These are phyloP conservation scores for Aphelocoma californica DNA, from an alignment of 2,797 vertebrate genomes.

Conservation along the genomic window DNA sequence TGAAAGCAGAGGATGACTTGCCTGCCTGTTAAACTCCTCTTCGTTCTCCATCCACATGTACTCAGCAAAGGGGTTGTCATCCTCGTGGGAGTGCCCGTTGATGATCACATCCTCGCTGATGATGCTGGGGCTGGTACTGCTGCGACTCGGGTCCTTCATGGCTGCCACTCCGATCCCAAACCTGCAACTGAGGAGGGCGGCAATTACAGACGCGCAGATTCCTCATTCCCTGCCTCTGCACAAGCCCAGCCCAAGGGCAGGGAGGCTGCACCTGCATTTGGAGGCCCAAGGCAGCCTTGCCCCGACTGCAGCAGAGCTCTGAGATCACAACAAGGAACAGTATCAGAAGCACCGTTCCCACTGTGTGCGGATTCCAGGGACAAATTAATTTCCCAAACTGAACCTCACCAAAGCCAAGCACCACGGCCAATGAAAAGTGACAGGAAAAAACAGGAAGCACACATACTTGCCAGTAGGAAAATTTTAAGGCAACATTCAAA, in stretches of 20 bases:
- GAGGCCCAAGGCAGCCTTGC: not conserved
- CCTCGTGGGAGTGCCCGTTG: slow-evolving; percentile 80
- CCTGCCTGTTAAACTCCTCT: slow-evolving; percentile 92
- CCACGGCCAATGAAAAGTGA: not conserved
- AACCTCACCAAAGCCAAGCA: not conserved
- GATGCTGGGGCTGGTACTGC: slow-evolving; percentile 79
- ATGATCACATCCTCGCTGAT: slow-evolving; percentile 83
- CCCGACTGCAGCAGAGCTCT: not conserved
- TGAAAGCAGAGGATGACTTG: slow-evolving; percentile 40
- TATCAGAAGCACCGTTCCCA: rapidly evolving
- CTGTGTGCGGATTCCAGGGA: rapidly evolving
- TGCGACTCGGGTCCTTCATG: slow-evolving; percentile 89
- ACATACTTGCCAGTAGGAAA: rapidly evolving
- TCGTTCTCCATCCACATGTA: slow-evolving; percentile 97
- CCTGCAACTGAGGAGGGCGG: slow-evolving; percentile 2
- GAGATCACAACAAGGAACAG: not conserved
- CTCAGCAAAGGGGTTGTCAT: slow-evolving; percentile 90
- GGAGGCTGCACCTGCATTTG: not conserved
- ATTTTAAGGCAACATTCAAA: not conserved
- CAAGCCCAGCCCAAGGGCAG: not conserved
- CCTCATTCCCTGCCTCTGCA: not conserved
- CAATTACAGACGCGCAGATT: not conserved
- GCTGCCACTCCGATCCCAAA: slow-evolving; percentile 37
- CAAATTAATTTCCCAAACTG: not conserved
- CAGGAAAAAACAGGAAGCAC: not conserved